Base-by-base conservation (phyloP, 2,113 vertebrate genomes). In the Neolamprologus kungweensis region DNA sequence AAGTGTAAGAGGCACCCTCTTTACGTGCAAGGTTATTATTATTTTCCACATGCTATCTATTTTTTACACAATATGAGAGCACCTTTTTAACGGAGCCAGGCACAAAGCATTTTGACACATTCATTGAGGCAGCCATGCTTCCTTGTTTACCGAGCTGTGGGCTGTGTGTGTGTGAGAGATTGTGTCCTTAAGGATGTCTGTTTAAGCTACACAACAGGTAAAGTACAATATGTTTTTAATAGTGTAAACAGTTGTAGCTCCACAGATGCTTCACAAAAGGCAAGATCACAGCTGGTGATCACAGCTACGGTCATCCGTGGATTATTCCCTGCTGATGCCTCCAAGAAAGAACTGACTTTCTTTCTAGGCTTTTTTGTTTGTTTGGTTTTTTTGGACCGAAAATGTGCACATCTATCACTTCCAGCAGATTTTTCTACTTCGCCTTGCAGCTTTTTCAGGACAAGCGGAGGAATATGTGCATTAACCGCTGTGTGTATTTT, bases 1-100 rank as follows among this genome's bases (percentile, higher is more conserved):
- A 95, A 95, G 95, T 95, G 94, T 95, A 95, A 96, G 89, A 95
- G 90, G 86, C 91, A 85, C 94, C 85, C 92, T 96, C 94, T 96
- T 95, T 96, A 94, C 88, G 33, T 94, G 85, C 87, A 92, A 63
- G 37, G 51, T 58, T 42, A 80, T 86, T 71, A 84, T 47, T 50
- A 86, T 80, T 86, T 14, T 73, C 80, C 80, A 89, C 80, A 85
- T 89, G 68, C 4, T 83, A 51, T 37, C 60, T 68, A 68, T 37
- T 65, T 65, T 87, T 85, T 31, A 84, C 68, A 55, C 57, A 13
- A 63, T 23, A 53, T 28, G 35, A 78, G 8, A 50, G 60, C 5
- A 31, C 12, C 31, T 21, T 81, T 85, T 75, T 23, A 47, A 80
- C 21, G 58, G 40, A 57, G 11, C 79, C 28, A 80, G 73, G 85